Conservation (phyloP, 2,797 vertebrate species). For the Paramormyrops hopkinsi region DNA sequence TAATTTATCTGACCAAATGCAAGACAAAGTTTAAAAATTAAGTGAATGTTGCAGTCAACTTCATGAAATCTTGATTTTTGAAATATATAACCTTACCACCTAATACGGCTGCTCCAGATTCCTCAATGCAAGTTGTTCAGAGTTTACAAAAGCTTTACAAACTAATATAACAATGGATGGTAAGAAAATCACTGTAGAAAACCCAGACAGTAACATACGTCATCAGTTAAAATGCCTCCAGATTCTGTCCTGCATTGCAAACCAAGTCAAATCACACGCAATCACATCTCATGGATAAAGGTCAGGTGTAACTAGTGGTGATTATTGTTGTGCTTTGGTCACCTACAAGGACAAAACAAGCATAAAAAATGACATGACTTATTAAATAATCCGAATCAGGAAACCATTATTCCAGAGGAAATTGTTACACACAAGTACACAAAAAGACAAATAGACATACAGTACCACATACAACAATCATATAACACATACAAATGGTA, state of each 20-base stretch:
- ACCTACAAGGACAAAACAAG: not conserved
- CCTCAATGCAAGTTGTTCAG: not conserved
- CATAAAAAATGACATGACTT: not conserved
- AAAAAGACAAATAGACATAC: not conserved
- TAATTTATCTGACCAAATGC: not conserved
- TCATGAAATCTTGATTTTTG: not conserved
- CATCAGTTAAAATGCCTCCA: not conserved
- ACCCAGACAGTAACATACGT: not conserved
- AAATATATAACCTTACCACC: not conserved
- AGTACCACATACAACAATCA: not conserved
- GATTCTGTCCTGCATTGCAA: not conserved
- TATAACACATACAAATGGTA: not conserved
- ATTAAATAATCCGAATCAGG: not conserved
- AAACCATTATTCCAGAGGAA: not conserved
- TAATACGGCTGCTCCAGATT: not conserved
- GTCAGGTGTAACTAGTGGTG: not conserved
- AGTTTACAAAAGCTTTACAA: not conserved
- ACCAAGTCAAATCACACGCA: not conserved
- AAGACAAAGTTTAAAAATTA: not conserved
- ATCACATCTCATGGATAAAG: not conserved
- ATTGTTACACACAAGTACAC: not conserved
- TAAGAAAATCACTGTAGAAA: not conserved
- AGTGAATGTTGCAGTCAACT: not conserved
- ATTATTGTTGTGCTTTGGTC: not conserved
- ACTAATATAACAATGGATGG: not conserved